A percentile compares a stretch with the other conserved stretches of the same genome.
Conservation (phyloP, 2,113 vertebrate species). For the Lophius piscatorius region DNA sequence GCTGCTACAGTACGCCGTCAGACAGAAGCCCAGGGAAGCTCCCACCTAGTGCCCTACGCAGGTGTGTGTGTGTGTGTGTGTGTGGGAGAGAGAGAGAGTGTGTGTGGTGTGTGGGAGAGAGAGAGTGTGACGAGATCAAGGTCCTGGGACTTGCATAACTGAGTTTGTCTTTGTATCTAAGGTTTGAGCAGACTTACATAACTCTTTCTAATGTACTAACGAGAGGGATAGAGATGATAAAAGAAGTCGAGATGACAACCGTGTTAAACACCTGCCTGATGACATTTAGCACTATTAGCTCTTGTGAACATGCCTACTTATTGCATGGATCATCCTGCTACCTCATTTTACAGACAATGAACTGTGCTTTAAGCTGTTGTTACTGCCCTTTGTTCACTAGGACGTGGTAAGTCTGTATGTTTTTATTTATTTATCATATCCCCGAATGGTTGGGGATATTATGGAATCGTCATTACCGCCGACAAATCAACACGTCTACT, state of each 20-base stretch:
- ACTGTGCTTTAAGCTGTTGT: conserved; percentile 10
- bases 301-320: conserved; percentile 34
- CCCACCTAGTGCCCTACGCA: conserved; percentile 89
- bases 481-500: too few species aligned
- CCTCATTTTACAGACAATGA: conserved; percentile 16
- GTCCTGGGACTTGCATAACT: conserved; percentile 58
- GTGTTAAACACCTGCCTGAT: conserved; percentile 51
- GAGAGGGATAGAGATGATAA: conserved; percentile 26
- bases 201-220: conserved; percentile 56
- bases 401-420: conserved; percentile 10
- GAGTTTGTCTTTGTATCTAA: conserved; percentile 47
- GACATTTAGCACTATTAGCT: conserved; percentile 59
- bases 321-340: conserved; percentile 31
- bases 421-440: too few species aligned
- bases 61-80: conserved; percentile 78
- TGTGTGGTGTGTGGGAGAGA: too few species aligned
- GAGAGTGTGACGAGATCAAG: too few species aligned
- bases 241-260: conserved; percentile 41
- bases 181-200: conserved; percentile 52
- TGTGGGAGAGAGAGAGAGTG: conserved; percentile 4
- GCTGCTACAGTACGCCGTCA: conserved; percentile 88
- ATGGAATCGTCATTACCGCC: too few species aligned
- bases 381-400: conserved; percentile 11
- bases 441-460: too few species aligned
- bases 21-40: conserved; percentile 83